Evolutionary conservation across 1,140 invertebrate species (phyloP).

Genomic region (Myzus persicae): DNA sequence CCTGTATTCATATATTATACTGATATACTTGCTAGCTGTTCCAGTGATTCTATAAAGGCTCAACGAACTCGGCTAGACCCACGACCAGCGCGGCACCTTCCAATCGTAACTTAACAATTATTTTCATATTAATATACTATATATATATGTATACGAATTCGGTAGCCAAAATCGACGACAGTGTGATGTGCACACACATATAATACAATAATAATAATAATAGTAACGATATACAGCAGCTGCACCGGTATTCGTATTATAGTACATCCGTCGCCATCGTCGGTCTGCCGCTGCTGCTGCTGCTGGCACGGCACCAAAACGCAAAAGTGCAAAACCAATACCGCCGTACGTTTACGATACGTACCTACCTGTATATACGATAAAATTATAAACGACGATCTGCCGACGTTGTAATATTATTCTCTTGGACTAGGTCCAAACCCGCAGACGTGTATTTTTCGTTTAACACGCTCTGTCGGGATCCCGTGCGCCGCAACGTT

Average conservation of each 20-base stretch:
- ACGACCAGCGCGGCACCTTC: neutral
- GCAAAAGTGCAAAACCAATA: constrained; percentile 28
- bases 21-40: no score
- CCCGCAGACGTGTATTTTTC: neutral
- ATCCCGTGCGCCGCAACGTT: neutral
- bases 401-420: neutral
- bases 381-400: neutral
- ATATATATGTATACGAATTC: neutral
- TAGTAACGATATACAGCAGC: neutral
- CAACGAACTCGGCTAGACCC: neutral
- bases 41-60: neutral
- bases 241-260: neutral
- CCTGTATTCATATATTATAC: neutral
- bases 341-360: neutral
- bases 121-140: neutral
- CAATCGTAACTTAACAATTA: neutral
- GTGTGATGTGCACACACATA: neutral
- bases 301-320: constrained; percentile 16
- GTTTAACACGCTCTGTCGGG: neutral
- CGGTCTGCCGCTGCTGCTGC: neutral
- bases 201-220: neutral
- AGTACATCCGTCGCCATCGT: neutral
- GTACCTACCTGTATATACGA: neutral
- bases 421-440: neutral
- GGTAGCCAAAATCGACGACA: neutral